Percentiles rank a stretch among this genome's conserved stretches.
Conservation (phyloP, 2,888 invertebrate genomes). For the Empis livida region DNA sequence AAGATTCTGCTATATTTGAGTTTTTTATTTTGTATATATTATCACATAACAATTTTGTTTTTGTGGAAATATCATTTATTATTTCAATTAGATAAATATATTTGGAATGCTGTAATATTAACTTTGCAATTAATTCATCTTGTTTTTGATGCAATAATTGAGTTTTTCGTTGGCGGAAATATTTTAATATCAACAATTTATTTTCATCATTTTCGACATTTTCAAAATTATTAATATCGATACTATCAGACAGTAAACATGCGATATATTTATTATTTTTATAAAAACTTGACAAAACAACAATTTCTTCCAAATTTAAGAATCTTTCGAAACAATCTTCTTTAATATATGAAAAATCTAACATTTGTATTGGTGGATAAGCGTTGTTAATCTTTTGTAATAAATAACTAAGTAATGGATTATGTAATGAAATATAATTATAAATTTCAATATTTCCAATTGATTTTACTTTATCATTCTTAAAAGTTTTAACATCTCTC, state of each 20-base stretch:
- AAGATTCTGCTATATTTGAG: conserved; percentile 24
- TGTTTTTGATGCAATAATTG: too few species aligned
- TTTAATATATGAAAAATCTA: conserved; percentile 13
- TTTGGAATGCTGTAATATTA: neutral
- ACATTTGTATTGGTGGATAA: neutral
- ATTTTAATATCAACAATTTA: too few species aligned
- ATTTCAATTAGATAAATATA: conserved; percentile 21
- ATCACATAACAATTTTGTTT: conserved; percentile 23
- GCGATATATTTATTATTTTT: conserved; percentile 21
- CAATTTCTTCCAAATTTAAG: conserved; percentile 19
- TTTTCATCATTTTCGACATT: conserved; percentile 8
- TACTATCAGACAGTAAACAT: conserved; percentile 21
- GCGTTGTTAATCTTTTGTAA: conserved; percentile 20
- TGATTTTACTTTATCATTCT: neutral
- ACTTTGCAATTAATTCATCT: too few species aligned
- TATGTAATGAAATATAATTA: conserved; percentile 28
- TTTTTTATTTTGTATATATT: conserved; percentile 29
- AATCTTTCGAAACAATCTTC: conserved; percentile 19
- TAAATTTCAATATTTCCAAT: conserved; percentile 15
- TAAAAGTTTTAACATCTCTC: neutral
- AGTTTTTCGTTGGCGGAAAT: too few species aligned
- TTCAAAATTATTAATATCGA: conserved; percentile 18
- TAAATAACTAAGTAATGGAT: conserved; percentile 25
- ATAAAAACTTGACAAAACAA: conserved; percentile 18
- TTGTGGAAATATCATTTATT: conserved; percentile 22